Evolutionary conservation across 2,797 vertebrate species (phyloP).

Genomic region (Hydrophis major): DNA sequence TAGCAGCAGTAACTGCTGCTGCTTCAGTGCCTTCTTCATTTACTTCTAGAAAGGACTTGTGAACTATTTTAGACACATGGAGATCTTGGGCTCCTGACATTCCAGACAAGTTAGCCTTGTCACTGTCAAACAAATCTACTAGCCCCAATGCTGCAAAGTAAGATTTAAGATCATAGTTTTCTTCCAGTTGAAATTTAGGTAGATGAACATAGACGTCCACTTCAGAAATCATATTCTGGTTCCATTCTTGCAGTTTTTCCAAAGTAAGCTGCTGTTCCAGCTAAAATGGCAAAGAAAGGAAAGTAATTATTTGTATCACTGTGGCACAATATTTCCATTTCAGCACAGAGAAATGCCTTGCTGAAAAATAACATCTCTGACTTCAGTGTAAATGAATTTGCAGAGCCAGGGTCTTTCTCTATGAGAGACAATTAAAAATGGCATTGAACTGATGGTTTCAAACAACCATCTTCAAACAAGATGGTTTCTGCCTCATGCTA

Average conservation of each 20-base stretch:
- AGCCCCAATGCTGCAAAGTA: slow-evolving; percentile 78
- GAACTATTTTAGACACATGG: slow-evolving; percentile 83
- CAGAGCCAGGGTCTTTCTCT: background rate
- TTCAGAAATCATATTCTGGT: slow-evolving; percentile 67
- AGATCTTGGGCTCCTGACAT: slow-evolving; percentile 80
- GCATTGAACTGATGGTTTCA: background rate
- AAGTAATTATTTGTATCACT: background rate
- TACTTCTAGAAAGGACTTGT: slow-evolving; percentile 92
- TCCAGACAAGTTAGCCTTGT: slow-evolving; percentile 83
- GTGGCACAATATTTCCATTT: background rate
- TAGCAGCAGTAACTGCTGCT: slow-evolving; percentile 82
- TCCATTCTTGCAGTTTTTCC: slow-evolving; percentile 86
- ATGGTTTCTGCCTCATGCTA: background rate
- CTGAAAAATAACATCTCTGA: background rate
- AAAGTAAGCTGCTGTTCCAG: slow-evolving; percentile 80
- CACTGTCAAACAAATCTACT: slow-evolving; percentile 76
- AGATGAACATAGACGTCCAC: slow-evolving; percentile 75
- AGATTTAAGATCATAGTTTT: slow-evolving; percentile 78
- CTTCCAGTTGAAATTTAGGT: slow-evolving; percentile 90
- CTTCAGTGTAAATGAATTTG: background rate
- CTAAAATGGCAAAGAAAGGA: slow-evolving; percentile 68
- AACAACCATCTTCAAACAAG: too few relatives aligned
- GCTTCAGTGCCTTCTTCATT: slow-evolving; percentile 96
- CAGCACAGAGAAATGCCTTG: background rate
- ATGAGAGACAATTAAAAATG: background rate